Percentiles rank a stretch among this genome's conserved stretches.
Evolutionary conservation across 1,140 invertebrate species (phyloP).

Genomic region (Monochamus saltuarius): DNA sequence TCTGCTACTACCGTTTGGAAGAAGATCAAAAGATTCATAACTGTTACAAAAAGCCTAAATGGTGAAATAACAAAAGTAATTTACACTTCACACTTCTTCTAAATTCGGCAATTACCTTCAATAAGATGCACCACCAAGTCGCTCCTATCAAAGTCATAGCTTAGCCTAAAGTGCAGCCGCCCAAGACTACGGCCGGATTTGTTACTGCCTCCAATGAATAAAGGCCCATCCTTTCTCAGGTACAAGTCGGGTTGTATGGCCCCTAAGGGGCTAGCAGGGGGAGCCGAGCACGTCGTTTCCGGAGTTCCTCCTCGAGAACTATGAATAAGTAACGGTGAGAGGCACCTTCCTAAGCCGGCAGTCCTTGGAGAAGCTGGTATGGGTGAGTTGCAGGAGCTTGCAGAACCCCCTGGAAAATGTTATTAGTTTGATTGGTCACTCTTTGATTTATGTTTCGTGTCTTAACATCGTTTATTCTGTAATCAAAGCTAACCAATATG

Average conservation of each 20-base stretch:
- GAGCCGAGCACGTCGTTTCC: conserved; percentile 42
- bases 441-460: too few relatives aligned
- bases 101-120: conserved; percentile 63
- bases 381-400: conserved; percentile 56
- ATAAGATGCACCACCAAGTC: conserved; percentile 86
- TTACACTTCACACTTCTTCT: too few relatives aligned
- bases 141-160: conserved; percentile 86
- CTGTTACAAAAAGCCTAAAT: too few relatives aligned
- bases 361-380: conserved; percentile 54
- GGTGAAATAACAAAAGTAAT: too few relatives aligned
- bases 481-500: too few relatives aligned
- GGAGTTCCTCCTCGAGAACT: conserved; percentile 56
- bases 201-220: conserved; percentile 66
- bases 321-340: conserved; percentile 73
- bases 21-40: too few relatives aligned
- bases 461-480: too few relatives aligned
- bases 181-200: conserved; percentile 64
- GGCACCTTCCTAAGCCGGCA: conserved; percentile 54
- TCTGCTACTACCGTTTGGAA: too few relatives aligned
- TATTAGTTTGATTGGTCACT: too few relatives aligned
- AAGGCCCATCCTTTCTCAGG: conserved; percentile 69
- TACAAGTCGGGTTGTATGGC: conserved; percentile 85
- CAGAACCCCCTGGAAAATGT: conserved; percentile 42
- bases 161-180: conserved; percentile 78
- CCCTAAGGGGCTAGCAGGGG: conserved; percentile 73